These are phyloP conservation scores for Tragelaphus imberbis DNA, from an alignment of 2,113 vertebrate species.

Conservation along the genomic window DNA sequence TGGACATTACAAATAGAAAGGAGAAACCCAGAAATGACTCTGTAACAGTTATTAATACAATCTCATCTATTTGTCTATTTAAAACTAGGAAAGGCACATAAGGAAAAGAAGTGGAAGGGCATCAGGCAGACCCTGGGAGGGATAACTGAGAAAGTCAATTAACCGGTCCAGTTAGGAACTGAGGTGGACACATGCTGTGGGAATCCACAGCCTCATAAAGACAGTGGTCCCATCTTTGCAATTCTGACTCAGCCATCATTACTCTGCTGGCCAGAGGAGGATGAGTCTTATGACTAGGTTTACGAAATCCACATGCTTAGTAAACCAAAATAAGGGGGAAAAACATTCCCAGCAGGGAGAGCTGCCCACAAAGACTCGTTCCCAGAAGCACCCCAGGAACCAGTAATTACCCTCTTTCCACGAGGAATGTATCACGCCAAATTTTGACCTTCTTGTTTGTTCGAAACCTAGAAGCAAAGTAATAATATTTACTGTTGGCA, in stretches of 20 bases:
- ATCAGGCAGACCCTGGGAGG: neutral
- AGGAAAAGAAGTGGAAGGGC: neutral
- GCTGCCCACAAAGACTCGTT: constrained; percentile 64
- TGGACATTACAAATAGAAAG: neutral
- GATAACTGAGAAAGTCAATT: neutral
- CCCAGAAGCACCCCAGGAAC: constrained; percentile 74
- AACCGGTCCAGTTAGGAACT: neutral
- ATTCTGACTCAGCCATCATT: neutral
- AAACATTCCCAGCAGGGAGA: constrained; percentile 30
- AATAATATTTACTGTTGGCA: constrained; percentile 79
- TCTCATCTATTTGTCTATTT: neutral
- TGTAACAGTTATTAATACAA: neutral
- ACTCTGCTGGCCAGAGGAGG: neutral
- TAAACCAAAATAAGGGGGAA: constrained; percentile 51
- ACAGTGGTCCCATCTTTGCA: neutral
- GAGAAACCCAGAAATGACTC: neutral
- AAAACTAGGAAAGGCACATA: neutral
- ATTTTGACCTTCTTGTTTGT: constrained; percentile 97
- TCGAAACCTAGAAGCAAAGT: constrained; percentile 92
- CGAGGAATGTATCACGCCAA: constrained; percentile 99
- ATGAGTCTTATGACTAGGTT: constrained; percentile 36
- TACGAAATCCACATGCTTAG: constrained; percentile 60
- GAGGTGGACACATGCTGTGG: neutral
- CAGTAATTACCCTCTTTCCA: constrained; percentile 97
- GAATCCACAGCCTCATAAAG: neutral